Evolutionary conservation across 2,113 vertebrate species (phyloP).

Genomic region (Holacanthus passer): DNA sequence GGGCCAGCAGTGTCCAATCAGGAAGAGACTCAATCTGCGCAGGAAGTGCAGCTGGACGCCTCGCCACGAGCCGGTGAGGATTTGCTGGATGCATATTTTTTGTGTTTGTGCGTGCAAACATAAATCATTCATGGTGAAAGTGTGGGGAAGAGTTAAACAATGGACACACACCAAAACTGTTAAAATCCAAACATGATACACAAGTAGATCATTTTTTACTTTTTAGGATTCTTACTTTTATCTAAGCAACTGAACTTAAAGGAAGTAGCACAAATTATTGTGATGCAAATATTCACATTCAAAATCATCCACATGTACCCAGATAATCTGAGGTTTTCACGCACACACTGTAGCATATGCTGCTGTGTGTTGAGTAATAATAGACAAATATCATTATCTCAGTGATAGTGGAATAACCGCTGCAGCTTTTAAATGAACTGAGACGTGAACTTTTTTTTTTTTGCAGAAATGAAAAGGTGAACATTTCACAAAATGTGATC

Average conservation of each 20-base stretch:
- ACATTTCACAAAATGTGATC: not conserved
- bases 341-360: not conserved
- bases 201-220: not conserved
- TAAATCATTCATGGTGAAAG: constrained; percentile 49
- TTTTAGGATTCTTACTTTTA: not conserved
- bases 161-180: constrained; percentile 15
- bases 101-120: constrained; percentile 12
- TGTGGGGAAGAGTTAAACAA: constrained; percentile 18
- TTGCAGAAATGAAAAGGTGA: not conserved
- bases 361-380: not conserved
- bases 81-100: not conserved
- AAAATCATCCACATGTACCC: not conserved
- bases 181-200: not conserved
- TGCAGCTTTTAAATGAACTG: not conserved
- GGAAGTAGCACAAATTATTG: no score
- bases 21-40: constrained; percentile 88
- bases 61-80: constrained; percentile 91
- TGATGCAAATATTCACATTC: not conserved
- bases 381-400: not conserved
- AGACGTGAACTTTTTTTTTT: not conserved
- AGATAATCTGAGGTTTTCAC: not conserved
- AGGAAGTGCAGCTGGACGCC: constrained; percentile 95
- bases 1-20: constrained; percentile 75
- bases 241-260: no score
- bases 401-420: not conserved